Percentiles rank a stretch among this genome's conserved stretches.
Conservation (phyloP, 2,888 invertebrate species). For the Ochropacha duplaris region DNA sequence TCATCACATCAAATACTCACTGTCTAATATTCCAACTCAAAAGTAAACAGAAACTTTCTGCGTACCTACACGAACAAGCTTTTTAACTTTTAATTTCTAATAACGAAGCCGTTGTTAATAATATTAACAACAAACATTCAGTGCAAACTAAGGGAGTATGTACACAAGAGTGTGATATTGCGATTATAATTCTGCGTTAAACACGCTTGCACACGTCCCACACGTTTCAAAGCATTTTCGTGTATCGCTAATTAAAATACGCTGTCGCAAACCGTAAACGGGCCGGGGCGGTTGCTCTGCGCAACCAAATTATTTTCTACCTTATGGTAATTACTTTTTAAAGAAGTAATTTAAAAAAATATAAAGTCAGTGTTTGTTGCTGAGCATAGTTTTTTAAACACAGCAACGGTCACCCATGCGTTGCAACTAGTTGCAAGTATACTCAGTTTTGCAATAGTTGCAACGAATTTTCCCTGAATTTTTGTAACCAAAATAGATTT, state of each 20-base stretch:
- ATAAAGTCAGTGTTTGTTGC: slow-evolving; percentile 2
- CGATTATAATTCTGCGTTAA: slow-evolving; percentile 63
- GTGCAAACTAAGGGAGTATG: slow-evolving; percentile 41
- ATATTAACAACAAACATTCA: slow-evolving; percentile 45
- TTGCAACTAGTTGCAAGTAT: neutral
- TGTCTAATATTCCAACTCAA: slow-evolving; percentile 1
- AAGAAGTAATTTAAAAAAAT: slow-evolving; percentile 21
- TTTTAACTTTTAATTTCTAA: slow-evolving; percentile 60
- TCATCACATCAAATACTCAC: neutral
- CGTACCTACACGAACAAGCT: slow-evolving; percentile 40
- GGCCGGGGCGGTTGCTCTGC: slow-evolving; percentile 48
- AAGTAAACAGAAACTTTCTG: slow-evolving; percentile 6
- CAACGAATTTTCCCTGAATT: neutral
- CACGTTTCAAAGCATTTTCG: slow-evolving; percentile 78
- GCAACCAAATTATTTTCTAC: slow-evolving; percentile 55
- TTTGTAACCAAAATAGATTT: neutral
- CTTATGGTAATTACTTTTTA: slow-evolving; percentile 64
- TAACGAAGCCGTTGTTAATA: slow-evolving; percentile 39
- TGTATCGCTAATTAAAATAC: slow-evolving; percentile 82
- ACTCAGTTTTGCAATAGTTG: neutral
- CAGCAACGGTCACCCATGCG: neutral
- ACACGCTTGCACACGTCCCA: slow-evolving; percentile 54
- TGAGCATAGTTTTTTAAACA: neutral
- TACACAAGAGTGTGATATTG: slow-evolving; percentile 59
- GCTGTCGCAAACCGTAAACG: slow-evolving; percentile 65